phyloP scores from a whole-genome alignment of 1,140 invertebrate species.

The Trypoxylus dichotomus region DNA sequence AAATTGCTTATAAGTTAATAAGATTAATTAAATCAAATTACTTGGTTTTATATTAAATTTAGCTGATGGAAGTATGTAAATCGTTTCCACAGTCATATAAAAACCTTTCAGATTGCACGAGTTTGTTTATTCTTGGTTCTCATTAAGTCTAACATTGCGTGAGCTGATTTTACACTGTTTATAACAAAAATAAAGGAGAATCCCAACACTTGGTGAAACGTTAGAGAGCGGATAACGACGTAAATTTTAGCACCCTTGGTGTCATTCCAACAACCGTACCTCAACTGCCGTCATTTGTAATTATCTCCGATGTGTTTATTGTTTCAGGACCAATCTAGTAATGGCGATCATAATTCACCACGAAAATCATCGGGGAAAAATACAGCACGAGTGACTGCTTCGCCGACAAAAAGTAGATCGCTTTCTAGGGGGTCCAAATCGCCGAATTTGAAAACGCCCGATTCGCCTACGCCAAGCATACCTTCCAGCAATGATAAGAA shows the following conservation, averaged over 20 bases:
- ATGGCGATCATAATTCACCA: slow-evolving; percentile 65
- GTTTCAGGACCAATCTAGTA: slow-evolving; percentile 57
- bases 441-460: slow-evolving; percentile 64
- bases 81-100: not conserved
- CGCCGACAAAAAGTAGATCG: slow-evolving; percentile 59
- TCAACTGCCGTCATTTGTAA: not conserved
- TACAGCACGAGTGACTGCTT: slow-evolving; percentile 58
- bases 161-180: not conserved
- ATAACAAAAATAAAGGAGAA: not conserved
- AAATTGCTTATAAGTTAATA: no score
- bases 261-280: not conserved
- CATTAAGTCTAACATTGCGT: not conserved
- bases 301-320: not conserved
- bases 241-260: not conserved
- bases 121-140: no score
- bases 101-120: not conserved
- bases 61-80: not conserved
- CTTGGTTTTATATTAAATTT: not conserved
- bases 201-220: not conserved
- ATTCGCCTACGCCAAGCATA: slow-evolving; percentile 58
- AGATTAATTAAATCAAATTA: no score
- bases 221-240: not conserved
- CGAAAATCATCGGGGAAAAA: slow-evolving; percentile 54
- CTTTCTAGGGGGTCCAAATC: slow-evolving; percentile 63
- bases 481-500: slow-evolving; percentile 66